These are phyloP conservation scores for Actinostola sp. DNA, from an alignment of 92 coral and sea anemone species.

Conservation along the genomic window DNA sequence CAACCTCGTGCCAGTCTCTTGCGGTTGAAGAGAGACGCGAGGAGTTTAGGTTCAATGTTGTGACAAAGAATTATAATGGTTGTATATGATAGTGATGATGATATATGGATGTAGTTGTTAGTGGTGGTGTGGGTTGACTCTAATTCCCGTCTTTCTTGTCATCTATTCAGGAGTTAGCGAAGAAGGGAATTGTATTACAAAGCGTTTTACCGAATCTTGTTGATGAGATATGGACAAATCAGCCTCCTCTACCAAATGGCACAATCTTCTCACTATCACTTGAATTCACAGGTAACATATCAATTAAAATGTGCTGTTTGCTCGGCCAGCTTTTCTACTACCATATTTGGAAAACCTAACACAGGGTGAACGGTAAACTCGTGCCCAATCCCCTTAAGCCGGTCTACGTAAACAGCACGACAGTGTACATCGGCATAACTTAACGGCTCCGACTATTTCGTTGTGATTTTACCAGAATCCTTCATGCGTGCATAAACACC, in stretches of 20 bases:
- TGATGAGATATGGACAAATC: constrained; percentile 74
- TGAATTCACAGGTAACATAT: constrained; percentile 67
- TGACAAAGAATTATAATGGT: no score
- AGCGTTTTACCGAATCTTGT: constrained; percentile 74
- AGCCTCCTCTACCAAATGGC: constrained; percentile 59
- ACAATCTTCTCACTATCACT: constrained; percentile 43
- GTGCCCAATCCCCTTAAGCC: no score
- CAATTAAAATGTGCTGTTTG: background rate
- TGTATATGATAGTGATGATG: background rate
- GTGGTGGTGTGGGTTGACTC: background rate
- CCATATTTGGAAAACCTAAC: no score
- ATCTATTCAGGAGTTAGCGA: constrained; percentile 43
- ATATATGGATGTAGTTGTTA: background rate
- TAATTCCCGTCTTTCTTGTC: background rate
- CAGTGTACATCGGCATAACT: no score
- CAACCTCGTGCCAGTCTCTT: no score
- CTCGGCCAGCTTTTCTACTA: background rate
- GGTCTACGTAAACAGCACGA: no score
- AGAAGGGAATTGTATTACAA: constrained; percentile 29
- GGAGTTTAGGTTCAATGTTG: no score
- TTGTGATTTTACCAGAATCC: no score
- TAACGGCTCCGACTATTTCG: no score
- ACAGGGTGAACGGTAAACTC: no score
- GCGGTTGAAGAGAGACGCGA: no score
- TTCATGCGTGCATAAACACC: no score